Base-by-base conservation (phyloP, 2,888 invertebrate species). In the Rhingia campestris region DNA sequence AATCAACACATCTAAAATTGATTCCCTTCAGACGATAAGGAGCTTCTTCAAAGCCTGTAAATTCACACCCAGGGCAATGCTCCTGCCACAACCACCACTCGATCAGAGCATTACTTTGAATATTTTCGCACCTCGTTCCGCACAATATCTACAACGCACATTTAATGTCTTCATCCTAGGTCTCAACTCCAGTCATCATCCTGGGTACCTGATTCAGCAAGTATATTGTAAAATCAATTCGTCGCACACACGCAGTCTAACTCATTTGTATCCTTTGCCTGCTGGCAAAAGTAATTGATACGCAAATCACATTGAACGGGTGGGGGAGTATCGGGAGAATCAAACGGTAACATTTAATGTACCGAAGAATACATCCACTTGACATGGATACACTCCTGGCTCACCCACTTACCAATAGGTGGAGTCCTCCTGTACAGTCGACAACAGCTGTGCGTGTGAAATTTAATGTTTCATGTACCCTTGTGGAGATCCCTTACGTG, bases 181-280 rank as follows among this genome's bases (percentile, higher is more conserved):
- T 51, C 61, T 43, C 51, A 54, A 22, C 22, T 22, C 22, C 22
- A 33, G 67, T 45, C 43, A 67, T 75, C 75, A 39, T 35, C 58
- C 61, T 22, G 37, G 53, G 67, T 69, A 76, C 82, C 79, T 74
- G 82, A 73, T 53, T 69, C 61, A 61, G 76, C 53, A 79, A 82
- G 73, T 69, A 82, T 79, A 82, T 82, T 79, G 79, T 74, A 63
- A 73, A 82, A 82, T 79, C 82, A 82, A 79, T 82, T 73, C 67
- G 56, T 79, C 51, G 73, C 79, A 79, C 51, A 63, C 32, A 51
- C 58, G 51, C 22, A 67, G 54, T 54, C 43, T 45, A 37, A 69
- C 56, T 37, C 35, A 33, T 32, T 51, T 32, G 43, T 63, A 5
- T 56, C 9, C 12, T 32, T 54, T 61, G 37, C 41, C 47, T 22